Evolutionary conservation across 2,113 vertebrate genomes (phyloP).

Genomic region (Silurus meridionalis): DNA sequence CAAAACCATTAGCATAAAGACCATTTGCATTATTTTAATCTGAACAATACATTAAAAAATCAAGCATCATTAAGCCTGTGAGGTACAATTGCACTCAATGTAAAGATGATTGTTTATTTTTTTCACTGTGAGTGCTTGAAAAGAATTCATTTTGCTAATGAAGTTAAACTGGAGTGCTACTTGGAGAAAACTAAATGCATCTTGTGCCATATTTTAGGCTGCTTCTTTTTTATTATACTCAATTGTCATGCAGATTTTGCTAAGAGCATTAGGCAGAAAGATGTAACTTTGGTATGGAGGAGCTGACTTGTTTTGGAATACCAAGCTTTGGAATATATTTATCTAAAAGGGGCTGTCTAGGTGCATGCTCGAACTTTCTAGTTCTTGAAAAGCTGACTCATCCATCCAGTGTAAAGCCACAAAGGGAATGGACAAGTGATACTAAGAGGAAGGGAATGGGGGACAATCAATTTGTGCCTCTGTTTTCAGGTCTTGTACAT

Average conservation of each 20-base stretch:
- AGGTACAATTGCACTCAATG: background rate
- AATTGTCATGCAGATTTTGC: slow-evolving; percentile 7
- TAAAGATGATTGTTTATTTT: background rate
- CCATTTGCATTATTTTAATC: background rate
- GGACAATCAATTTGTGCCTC: background rate
- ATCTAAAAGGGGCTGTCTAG: background rate
- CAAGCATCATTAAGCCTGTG: background rate
- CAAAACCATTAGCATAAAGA: background rate
- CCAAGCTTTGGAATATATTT: too few relatives aligned
- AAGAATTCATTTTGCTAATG: slow-evolving; percentile 1
- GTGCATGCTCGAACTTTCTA: background rate
- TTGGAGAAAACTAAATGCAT: background rate
- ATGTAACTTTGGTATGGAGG: background rate
- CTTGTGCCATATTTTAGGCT: background rate
- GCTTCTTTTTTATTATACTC: slow-evolving; percentile 4
- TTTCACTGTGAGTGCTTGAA: background rate
- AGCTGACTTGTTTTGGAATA: background rate
- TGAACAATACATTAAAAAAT: background rate
- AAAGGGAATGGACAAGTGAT: slow-evolving; percentile 7
- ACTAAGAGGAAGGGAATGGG: background rate
- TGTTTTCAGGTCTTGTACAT: slow-evolving; percentile 24
- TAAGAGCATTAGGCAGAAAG: background rate
- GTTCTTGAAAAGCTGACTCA: slow-evolving; percentile 8
- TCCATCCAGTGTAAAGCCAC: background rate
- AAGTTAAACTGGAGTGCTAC: slow-evolving; percentile 1